Evolutionary conservation across 1,140 invertebrate genomes (phyloP).

Genomic region (Branchinecta lindahli): DNA sequence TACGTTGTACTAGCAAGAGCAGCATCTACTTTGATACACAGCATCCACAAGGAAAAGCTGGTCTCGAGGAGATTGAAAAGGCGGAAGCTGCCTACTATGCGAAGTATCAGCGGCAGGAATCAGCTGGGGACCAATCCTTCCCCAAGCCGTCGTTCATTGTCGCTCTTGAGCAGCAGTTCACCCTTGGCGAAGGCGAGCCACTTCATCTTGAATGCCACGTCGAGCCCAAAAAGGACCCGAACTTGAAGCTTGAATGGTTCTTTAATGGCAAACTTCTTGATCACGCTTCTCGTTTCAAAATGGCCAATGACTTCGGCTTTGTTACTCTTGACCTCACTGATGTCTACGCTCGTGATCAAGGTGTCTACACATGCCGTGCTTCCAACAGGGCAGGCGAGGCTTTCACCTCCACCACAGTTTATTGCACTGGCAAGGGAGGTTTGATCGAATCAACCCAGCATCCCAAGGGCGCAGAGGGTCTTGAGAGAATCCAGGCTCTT

Average conservation of each 20-base stretch:
- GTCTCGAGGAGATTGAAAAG: constrained; percentile 67
- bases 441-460: constrained; percentile 77
- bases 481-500: constrained; percentile 75
- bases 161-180: constrained; percentile 60
- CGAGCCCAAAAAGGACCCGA: constrained; percentile 90
- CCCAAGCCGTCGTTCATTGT: constrained; percentile 75
- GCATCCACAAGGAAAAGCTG: constrained; percentile 68
- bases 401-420: constrained; percentile 74
- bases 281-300: constrained; percentile 66
- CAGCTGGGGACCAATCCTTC: constrained; percentile 53
- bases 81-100: constrained; percentile 56
- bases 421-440: constrained; percentile 54
- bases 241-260: constrained; percentile 85
- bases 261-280: constrained; percentile 75
- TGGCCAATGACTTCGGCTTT: constrained; percentile 80
- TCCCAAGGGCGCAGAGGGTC: constrained; percentile 76
- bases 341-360: constrained; percentile 80
- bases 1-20: constrained; percentile 60
- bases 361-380: constrained; percentile 80
- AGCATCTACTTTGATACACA: constrained; percentile 68
- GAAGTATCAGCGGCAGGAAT: constrained; percentile 46
- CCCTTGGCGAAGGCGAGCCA: constrained; percentile 72
- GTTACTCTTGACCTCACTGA: constrained; percentile 76
- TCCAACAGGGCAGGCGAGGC: constrained; percentile 73
- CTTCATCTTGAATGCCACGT: constrained; percentile 84